Conservation (phyloP, 2,888 invertebrate species). For the Cephus rjabovi region DNA sequence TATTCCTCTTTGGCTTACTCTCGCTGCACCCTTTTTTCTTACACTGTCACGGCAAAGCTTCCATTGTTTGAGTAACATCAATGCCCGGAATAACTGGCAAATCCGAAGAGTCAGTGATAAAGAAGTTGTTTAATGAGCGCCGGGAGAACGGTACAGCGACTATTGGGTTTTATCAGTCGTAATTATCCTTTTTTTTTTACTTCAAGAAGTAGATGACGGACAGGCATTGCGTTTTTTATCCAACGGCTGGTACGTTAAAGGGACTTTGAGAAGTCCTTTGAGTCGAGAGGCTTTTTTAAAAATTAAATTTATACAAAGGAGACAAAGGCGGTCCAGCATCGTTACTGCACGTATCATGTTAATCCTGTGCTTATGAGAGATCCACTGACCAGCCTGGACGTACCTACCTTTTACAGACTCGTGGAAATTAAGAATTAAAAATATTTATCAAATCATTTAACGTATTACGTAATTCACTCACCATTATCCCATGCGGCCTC, state of each 20-base stretch:
- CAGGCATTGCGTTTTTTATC: neutral
- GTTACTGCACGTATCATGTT: neutral
- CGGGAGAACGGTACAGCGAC: neutral
- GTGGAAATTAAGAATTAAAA: neutral
- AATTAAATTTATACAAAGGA: neutral
- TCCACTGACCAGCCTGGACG: neutral
- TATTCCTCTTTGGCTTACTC: neutral
- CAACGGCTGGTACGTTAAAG: neutral
- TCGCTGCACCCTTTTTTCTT: neutral
- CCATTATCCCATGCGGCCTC: conserved; percentile 94
- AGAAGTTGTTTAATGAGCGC: conserved; percentile 27
- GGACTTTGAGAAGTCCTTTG: neutral
- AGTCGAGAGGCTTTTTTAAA: neutral
- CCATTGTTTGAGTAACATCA: conserved; percentile 14
- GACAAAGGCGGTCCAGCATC: neutral
- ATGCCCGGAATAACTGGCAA: conserved; percentile 13
- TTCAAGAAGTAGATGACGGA: neutral
- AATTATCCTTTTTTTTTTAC: neutral
- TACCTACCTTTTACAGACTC: neutral
- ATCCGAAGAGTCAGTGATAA: conserved; percentile 21
- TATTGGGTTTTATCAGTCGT: neutral
- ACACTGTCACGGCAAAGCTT: conserved; percentile 9
- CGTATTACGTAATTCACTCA: conserved; percentile 60
- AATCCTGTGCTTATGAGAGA: neutral
- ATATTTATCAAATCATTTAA: neutral